A percentile compares a stretch with the other conserved stretches of the same genome.
phyloP scores from a whole-genome alignment of 2,113 vertebrate species.

The Saiga tatarica region DNA sequence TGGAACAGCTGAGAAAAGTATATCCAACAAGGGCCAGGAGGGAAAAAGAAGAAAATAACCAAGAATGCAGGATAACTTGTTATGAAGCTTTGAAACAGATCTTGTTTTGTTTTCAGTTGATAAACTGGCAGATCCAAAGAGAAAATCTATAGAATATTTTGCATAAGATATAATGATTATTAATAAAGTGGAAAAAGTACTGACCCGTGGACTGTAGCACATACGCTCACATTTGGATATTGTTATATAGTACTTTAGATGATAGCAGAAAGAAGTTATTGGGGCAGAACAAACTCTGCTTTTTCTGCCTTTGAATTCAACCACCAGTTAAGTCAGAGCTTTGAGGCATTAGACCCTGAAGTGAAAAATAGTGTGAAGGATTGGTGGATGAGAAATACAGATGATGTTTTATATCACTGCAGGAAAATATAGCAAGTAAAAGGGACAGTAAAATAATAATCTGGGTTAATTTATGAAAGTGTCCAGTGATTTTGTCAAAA shows the following conservation, averaged over 20 bases:
- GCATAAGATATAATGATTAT: neutral
- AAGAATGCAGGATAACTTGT: neutral
- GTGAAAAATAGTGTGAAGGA: neutral
- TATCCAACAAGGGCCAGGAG: neutral
- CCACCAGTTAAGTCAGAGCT: neutral
- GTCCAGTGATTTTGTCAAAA: neutral
- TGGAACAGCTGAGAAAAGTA: neutral
- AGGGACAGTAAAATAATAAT: neutral
- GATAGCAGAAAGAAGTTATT: neutral
- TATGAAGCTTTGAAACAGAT: neutral
- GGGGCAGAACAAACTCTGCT: neutral
- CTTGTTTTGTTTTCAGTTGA: neutral
- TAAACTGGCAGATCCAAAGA: neutral
- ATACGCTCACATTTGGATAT: neutral
- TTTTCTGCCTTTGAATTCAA: slow-evolving; percentile 19
- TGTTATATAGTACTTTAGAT: neutral
- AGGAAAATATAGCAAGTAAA: neutral
- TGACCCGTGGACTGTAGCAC: neutral
- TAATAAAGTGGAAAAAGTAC: neutral
- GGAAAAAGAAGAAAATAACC: neutral
- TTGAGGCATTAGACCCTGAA: neutral
- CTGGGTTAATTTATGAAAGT: slow-evolving; percentile 8
- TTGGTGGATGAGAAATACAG: neutral
- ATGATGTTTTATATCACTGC: neutral
- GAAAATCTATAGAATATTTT: neutral